Percentiles rank a stretch among this genome's conserved stretches.
Conservation (phyloP, 2,797 vertebrate species). For the Enteromius trimaculatus region DNA sequence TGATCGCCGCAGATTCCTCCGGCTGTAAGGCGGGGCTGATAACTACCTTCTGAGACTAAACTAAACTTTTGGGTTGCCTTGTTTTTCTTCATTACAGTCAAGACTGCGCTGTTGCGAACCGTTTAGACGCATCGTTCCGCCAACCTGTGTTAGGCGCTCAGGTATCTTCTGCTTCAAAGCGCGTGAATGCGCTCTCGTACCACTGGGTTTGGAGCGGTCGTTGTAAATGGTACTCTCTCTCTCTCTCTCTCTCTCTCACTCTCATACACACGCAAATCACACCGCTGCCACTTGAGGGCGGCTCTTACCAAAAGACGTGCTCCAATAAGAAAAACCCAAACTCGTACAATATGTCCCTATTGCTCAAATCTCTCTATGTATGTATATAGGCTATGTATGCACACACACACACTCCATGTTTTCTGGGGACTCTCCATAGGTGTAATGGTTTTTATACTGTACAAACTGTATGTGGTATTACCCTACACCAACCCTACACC, state of each 20-base stretch:
- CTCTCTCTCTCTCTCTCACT: background rate
- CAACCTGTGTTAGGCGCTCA: background rate
- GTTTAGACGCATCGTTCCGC: constrained; percentile 35
- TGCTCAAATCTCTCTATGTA: background rate
- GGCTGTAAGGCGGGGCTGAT: background rate
- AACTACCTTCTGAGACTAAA: constrained; percentile 15
- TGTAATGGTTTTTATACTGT: too few species aligned
- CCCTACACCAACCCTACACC: too few species aligned
- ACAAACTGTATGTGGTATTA: too few species aligned
- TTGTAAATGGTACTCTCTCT: constrained; percentile 19
- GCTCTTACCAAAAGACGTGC: constrained; percentile 46
- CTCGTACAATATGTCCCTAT: background rate
- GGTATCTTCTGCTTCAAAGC: constrained; percentile 21
- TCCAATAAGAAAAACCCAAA: constrained; percentile 46
- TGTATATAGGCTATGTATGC: too few species aligned
- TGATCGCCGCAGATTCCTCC: constrained; percentile 65
- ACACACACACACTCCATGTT: too few species aligned
- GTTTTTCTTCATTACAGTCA: constrained; percentile 42
- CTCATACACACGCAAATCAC: background rate
- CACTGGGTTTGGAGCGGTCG: constrained; percentile 12
- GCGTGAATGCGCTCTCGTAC: constrained; percentile 47
- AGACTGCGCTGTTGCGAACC: constrained; percentile 12
- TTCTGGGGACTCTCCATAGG: too few species aligned
- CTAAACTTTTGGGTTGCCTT: constrained; percentile 48
- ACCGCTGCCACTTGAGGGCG: constrained; percentile 44